These are phyloP conservation scores for Anas platyrhynchos DNA, from an alignment of 2,113 vertebrate genomes.

Conservation along the genomic window DNA sequence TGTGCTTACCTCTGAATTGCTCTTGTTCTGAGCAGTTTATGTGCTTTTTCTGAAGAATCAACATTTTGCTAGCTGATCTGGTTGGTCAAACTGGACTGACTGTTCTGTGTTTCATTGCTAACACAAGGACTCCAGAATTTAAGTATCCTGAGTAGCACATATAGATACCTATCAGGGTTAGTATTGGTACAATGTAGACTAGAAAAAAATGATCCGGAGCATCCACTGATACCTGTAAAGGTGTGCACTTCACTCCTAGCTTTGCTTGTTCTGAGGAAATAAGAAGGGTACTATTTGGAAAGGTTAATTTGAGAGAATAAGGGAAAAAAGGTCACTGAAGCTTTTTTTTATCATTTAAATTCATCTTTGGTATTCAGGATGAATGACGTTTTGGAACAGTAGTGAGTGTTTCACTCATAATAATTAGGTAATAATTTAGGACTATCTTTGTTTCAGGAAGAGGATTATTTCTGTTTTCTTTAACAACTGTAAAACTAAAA, in stretches of 20 bases:
- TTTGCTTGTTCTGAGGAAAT: not conserved
- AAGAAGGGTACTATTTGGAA: rapidly evolving
- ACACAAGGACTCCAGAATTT: not conserved
- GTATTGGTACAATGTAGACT: not conserved
- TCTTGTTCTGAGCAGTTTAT: not conserved
- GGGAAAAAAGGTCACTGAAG: not conserved
- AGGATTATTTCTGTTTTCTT: not conserved
- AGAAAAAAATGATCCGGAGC: not conserved
- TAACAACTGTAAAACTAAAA: not conserved
- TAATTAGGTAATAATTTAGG: not conserved
- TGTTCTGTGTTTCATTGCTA: not conserved
- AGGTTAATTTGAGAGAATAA: not conserved
- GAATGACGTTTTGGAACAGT: not conserved
- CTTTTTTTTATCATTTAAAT: not conserved
- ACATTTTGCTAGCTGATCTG: rapidly evolving
- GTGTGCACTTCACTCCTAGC: not conserved
- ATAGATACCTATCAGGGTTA: not conserved
- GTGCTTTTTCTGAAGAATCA: not conserved
- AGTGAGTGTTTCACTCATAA: not conserved
- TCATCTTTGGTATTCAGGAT: not conserved
- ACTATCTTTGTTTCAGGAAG: not conserved
- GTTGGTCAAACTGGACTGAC: not conserved
- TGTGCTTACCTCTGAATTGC: not conserved
- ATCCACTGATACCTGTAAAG: not conserved
- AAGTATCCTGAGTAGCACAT: not conserved